A percentile compares a stretch with the other conserved stretches of the same genome.
phyloP scores from a whole-genome alignment of 2,797 vertebrate species.

The Otolemur crassicaudatus region DNA sequence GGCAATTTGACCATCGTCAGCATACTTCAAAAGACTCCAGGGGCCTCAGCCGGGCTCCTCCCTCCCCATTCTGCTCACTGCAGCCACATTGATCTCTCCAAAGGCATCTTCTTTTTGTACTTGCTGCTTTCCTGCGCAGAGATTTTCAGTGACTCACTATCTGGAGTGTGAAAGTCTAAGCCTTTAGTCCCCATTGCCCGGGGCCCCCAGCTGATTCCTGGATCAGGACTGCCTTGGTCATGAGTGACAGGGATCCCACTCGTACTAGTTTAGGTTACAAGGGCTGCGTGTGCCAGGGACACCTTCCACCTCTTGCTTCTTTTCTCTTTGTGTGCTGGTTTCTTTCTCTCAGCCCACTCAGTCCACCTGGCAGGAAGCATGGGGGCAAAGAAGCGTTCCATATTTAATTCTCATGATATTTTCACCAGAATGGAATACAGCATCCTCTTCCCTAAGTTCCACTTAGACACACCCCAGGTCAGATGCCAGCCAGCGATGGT shows the following conservation, averaged over 20 bases:
- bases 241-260: background rate
- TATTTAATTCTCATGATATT: background rate
- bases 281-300: fast-evolving
- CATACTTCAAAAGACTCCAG: background rate
- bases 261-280: background rate
- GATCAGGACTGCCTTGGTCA: background rate
- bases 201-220: background rate
- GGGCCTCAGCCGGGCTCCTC: background rate
- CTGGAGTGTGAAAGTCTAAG: background rate
- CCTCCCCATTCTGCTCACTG: background rate
- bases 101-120: background rate
- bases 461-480: background rate
- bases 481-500: background rate
- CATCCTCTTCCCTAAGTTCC: background rate
- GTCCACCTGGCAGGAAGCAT: background rate
- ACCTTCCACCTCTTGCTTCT: no score
- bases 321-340: background rate
- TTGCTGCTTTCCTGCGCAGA: background rate
- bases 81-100: background rate
- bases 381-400: background rate
- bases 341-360: background rate
- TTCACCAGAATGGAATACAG: background rate
- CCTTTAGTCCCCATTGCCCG: background rate
- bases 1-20: background rate
- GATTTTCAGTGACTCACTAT: background rate